Evolutionary conservation across 1,140 invertebrate genomes (phyloP).

Genomic region (Tyrophagus putrescentiae): DNA sequence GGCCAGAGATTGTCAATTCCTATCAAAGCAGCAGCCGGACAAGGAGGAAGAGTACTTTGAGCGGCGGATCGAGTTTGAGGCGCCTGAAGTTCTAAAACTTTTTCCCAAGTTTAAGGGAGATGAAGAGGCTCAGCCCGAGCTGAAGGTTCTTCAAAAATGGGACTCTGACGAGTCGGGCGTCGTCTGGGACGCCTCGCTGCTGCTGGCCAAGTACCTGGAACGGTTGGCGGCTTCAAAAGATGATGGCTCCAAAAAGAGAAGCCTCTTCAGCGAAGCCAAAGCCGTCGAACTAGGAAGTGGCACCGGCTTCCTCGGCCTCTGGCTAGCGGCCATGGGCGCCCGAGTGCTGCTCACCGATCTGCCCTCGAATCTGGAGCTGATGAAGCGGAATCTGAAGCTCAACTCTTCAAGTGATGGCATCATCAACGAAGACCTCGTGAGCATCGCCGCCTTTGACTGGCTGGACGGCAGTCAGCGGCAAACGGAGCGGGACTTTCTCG

Average conservation of each 20-base stretch:
- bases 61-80: not conserved
- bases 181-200: slow-evolving; percentile 1
- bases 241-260: not conserved
- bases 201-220: slow-evolving; percentile 10
- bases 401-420: too few relatives aligned
- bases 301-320: slow-evolving; percentile 7
- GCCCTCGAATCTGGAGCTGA: not conserved
- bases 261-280: not conserved
- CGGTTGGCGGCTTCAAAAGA: too few relatives aligned
- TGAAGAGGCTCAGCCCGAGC: not conserved
- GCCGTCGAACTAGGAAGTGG: slow-evolving; percentile 10
- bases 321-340: slow-evolving; percentile 6
- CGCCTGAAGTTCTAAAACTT: not conserved
- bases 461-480: not conserved
- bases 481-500: not conserved
- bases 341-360: slow-evolving; percentile 9
- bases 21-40: too few relatives aligned
- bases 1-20: too few relatives aligned
- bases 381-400: not conserved
- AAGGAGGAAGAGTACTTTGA: not conserved
- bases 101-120: not conserved
- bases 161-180: slow-evolving; percentile 14
- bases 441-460: not conserved
- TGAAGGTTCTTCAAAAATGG: slow-evolving; percentile 8
- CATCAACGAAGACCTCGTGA: not conserved